Percentiles rank a stretch among this genome's conserved stretches.
Evolutionary conservation across 1,140 invertebrate species (phyloP).

Genomic region (Papilio polytes): DNA sequence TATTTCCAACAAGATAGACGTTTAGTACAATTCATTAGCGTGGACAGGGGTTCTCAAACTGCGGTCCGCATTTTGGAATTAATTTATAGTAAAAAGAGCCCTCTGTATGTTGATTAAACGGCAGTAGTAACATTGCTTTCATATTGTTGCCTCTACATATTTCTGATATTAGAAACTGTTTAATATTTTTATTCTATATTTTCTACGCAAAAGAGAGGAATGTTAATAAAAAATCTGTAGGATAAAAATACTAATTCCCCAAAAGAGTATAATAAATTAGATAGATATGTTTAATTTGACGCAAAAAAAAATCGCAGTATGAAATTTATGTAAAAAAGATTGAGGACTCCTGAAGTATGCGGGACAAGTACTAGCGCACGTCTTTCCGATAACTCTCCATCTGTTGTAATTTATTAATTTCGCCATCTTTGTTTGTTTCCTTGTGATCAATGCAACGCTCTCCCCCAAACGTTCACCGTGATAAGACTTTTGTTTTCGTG

Average conservation of each 20-base stretch:
- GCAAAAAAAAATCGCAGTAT: neutral
- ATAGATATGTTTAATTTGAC: neutral
- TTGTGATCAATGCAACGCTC: slow-evolving; percentile 70
- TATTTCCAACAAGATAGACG: slow-evolving; percentile 55
- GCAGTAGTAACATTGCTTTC: neutral
- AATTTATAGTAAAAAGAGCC: neutral
- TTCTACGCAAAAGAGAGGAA: too few relatives aligned
- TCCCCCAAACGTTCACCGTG: slow-evolving; percentile 55
- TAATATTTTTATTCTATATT: too few relatives aligned
- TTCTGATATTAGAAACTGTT: too few relatives aligned
- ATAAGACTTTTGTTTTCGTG: slow-evolving; percentile 81
- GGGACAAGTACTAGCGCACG: slow-evolving; percentile 41
- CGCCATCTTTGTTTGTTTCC: slow-evolving; percentile 70
- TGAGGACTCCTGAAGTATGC: neutral
- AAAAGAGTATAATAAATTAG: too few relatives aligned
- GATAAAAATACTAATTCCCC: too few relatives aligned
- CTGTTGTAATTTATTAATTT: slow-evolving; percentile 81
- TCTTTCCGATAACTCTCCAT: slow-evolving; percentile 57
- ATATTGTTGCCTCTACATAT: too few relatives aligned
- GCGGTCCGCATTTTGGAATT: neutral
- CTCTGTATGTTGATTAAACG: neutral
- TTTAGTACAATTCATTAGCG: slow-evolving; percentile 58
- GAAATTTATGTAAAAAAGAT: neutral
- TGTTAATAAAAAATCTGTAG: too few relatives aligned
- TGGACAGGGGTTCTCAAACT: slow-evolving; percentile 29